Percentiles rank a stretch among this genome's conserved stretches.
Conservation (phyloP, 2,797 vertebrate species). For the Spinus pinus region DNA sequence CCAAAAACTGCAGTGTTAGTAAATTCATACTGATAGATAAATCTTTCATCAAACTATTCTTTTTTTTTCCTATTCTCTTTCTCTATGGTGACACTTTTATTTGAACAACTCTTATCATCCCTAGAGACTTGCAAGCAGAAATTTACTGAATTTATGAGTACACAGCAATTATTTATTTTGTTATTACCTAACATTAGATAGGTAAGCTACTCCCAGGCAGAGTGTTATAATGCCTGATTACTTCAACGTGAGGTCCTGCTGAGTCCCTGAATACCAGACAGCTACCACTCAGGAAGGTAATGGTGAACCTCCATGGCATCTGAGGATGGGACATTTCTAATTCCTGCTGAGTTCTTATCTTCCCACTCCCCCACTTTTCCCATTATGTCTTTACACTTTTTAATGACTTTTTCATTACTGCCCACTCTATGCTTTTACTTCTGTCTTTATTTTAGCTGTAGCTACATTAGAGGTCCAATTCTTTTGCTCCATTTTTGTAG, state of each 20-base stretch:
- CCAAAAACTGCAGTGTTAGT: background rate
- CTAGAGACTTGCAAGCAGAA: background rate
- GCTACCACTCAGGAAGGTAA: background rate
- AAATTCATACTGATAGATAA: background rate
- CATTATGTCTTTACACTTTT: background rate
- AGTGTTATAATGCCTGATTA: background rate
- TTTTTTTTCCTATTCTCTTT: background rate
- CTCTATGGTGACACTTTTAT: background rate
- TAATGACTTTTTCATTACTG: background rate
- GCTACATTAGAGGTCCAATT: background rate
- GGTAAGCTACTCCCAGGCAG: background rate
- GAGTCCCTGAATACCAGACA: background rate
- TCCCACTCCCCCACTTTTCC: background rate
- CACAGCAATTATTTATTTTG: background rate
- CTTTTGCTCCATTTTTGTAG: background rate
- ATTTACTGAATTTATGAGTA: background rate
- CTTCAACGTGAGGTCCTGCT: background rate
- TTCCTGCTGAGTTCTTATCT: background rate
- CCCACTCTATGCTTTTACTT: background rate
- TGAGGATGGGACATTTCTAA: background rate
- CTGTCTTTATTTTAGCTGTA: background rate
- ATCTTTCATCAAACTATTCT: background rate
- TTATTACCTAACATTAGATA: background rate
- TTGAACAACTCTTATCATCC: background rate
- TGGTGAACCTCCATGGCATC: background rate